Percentiles rank a stretch among this genome's conserved stretches.
These are phyloP conservation scores for Macropus fuliginosus DNA, from an alignment of 2,797 vertebrate genomes.

Conservation along the genomic window DNA sequence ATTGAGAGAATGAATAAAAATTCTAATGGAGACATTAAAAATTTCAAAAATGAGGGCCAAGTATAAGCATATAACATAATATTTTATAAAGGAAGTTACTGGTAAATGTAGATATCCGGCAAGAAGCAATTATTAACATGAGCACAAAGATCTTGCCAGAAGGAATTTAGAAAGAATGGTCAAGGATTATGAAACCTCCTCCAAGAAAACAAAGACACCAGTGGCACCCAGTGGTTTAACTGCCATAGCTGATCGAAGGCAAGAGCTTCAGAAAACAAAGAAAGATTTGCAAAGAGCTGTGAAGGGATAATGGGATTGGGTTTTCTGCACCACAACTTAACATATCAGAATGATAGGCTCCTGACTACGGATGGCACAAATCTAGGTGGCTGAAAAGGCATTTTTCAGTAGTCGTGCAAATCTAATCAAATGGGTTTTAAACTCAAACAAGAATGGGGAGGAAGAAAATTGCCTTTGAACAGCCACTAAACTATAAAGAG, in stretches of 20 bases:
- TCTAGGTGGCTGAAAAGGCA: neutral
- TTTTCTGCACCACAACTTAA: neutral
- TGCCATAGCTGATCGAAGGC: neutral
- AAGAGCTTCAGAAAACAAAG: neutral
- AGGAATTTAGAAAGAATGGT: neutral
- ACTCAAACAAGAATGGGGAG: neutral
- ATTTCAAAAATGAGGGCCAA: slow-evolving; percentile 64
- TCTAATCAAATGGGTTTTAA: neutral
- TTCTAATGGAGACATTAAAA: neutral
- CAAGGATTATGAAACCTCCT: neutral
- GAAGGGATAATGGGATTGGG: neutral
- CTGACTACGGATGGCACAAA: neutral
- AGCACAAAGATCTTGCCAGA: neutral
- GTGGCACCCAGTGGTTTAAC: neutral
- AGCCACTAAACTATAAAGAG: neutral
- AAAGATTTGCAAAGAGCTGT: neutral
- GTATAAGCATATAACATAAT: neutral
- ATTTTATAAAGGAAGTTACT: slow-evolving; percentile 1
- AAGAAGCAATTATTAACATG: neutral
- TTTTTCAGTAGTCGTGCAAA: neutral
- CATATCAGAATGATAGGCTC: neutral
- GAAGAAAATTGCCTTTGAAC: neutral
- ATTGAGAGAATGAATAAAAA: slow-evolving; percentile 29
- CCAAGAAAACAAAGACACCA: neutral
- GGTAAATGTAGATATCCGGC: neutral